Conservation (phyloP, 1,140 invertebrate genomes). For the Gonatopus flavifemur region DNA sequence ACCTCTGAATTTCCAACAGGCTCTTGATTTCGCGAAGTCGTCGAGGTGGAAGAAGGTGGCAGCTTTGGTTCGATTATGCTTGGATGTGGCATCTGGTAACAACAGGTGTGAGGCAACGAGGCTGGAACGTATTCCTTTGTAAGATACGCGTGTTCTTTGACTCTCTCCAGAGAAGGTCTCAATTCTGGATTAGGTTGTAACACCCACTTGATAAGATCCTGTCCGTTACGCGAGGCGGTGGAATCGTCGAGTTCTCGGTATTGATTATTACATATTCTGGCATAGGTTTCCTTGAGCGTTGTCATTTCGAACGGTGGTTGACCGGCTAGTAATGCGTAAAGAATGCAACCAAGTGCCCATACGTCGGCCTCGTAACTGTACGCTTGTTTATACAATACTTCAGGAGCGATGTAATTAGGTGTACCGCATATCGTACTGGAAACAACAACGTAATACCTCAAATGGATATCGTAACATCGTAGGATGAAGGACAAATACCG, state of each 20-base stretch:
- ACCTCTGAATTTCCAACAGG: no score
- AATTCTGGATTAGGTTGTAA: constrained; percentile 63
- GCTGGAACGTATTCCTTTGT: constrained; percentile 46
- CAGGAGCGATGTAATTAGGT: constrained; percentile 76
- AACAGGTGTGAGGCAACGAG: constrained; percentile 44
- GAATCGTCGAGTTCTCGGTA: constrained; percentile 63
- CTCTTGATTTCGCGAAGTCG: constrained; percentile 18
- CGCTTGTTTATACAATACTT: constrained; percentile 69
- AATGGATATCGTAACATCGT: not conserved
- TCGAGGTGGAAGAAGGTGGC: constrained; percentile 16
- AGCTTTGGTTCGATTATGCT: constrained; percentile 24
- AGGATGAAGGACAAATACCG: not conserved
- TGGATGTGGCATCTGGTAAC: constrained; percentile 37
- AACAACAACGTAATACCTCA: not conserved
- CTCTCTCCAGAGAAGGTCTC: constrained; percentile 61
- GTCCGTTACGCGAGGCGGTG: constrained; percentile 57
- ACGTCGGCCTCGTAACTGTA: constrained; percentile 73
- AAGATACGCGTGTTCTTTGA: constrained; percentile 68
- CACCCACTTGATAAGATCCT: constrained; percentile 62
- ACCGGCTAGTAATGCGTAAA: constrained; percentile 68
- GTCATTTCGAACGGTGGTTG: constrained; percentile 73
- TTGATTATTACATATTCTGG: constrained; percentile 67
- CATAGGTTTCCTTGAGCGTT: constrained; percentile 65
- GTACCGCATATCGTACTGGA: constrained; percentile 71
- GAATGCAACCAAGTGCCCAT: constrained; percentile 70